Evolutionary conservation across 2,797 vertebrate species (phyloP), one percentile per base, ranked within the genome.

Genomic region (Gastrophryne carolinensis): DNA sequence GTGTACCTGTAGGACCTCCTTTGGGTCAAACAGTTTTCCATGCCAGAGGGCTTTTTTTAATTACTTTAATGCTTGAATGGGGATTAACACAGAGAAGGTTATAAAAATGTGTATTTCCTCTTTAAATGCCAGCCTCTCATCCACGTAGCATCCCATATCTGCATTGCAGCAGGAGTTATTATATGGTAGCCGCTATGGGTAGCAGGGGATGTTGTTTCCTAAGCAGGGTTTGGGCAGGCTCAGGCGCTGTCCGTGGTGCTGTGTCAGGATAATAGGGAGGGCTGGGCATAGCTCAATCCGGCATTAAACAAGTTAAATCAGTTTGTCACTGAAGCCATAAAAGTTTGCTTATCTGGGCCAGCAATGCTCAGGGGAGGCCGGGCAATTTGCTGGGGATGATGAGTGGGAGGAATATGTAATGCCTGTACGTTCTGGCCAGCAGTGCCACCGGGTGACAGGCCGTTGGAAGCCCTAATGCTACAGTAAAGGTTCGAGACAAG

Each of bases 281-380:
- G 29, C 47, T 35, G 8, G 23, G 26, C n/a, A 32, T 49, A 23
- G 24, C n/a, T 54, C 47, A 27, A 12, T 39, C 32, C 71, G 41
- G 58, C 32, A 54, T 21, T 27, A 3, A 44, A 64, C 35, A 23
- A 19, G 71, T 64, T 73, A 64, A 39, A 64, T 24, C 60, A 53
- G 21, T 73, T 73, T 73, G 71, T 73, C 60, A 73, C 71, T 21
- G 44, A 61, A 56, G 21, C 60, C 58, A 73, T 73, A 41, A 29
- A 73, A 73, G 32, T 64, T 62, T 64, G 47, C 60, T 63, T 73
- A 72, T 62, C 60, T 62, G 60, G 71, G 71, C 58, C 71, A 62
- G 49, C n/a, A 23, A 17, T 32, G 23, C 34, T 60, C 70, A 52
- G 26, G 49, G 17, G 71, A 62, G 26, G 63, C 30, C 71, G 54